Percentiles rank a stretch among this genome's conserved stretches.
These are phyloP conservation scores for Callithrix jacchus DNA, from an alignment of 2,113 vertebrate genomes.

Conservation along the genomic window DNA sequence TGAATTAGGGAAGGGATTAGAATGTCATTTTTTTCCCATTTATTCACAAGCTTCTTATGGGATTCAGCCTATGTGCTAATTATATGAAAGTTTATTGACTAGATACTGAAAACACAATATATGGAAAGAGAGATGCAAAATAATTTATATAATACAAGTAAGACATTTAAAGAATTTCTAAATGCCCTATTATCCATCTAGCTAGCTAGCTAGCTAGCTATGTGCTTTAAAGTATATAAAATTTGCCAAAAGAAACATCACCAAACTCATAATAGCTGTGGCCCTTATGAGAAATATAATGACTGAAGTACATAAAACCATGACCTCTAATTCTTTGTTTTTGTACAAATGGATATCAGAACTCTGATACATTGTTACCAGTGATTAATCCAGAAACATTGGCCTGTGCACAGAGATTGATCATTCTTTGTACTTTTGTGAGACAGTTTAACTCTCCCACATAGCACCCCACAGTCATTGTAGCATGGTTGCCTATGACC, in stretches of 20 bases:
- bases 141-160: neutral
- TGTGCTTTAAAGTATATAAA: neutral
- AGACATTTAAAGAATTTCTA: neutral
- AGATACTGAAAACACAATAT: neutral
- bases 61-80: neutral
- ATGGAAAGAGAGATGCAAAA: neutral
- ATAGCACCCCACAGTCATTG: neutral
- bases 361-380: neutral
- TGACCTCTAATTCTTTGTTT: neutral
- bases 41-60: neutral
- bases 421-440: neutral
- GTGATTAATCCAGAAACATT: neutral
- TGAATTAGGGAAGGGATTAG: neutral
- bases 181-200: neutral
- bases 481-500: neutral
- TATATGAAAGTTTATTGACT: neutral
- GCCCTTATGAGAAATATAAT: neutral
- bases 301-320: neutral
- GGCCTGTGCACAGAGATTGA: neutral
- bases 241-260: neutral
- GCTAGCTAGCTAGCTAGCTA: fast-evolving
- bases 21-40: neutral
- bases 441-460: neutral
- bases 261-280: neutral
- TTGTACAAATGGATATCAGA: neutral